These are phyloP conservation scores for Epinephelus lanceolatus DNA, from an alignment of 2,113 vertebrate genomes.

Conservation along the genomic window DNA sequence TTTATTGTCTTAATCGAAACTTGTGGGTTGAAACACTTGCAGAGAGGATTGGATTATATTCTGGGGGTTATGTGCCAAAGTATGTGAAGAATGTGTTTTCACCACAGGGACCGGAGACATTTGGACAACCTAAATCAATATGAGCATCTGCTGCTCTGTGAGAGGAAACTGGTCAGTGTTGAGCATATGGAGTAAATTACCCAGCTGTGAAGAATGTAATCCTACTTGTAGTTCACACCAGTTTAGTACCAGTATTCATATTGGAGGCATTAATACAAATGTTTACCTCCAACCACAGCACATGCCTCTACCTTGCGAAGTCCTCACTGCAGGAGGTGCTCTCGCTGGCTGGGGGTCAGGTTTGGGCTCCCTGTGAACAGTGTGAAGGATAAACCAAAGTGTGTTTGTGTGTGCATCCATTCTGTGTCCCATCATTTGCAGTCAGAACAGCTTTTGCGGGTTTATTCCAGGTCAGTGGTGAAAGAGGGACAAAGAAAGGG, in stretches of 20 bases:
- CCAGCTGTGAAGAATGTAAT: not conserved
- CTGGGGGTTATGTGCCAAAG: constrained; percentile 34
- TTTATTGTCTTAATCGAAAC: not conserved
- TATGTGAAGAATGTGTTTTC: constrained; percentile 63
- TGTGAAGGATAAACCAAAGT: not conserved
- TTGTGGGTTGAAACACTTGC: constrained; percentile 33
- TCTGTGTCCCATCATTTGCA: constrained; percentile 54
- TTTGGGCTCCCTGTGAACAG: constrained; percentile 28
- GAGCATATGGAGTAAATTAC: not conserved
- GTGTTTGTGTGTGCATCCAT: constrained; percentile 36
- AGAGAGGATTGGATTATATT: constrained; percentile 59
- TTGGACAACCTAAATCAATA: constrained; percentile 3
- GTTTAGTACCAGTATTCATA: not conserved
- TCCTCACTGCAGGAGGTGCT: constrained; percentile 23
- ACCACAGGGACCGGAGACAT: constrained; percentile 35
- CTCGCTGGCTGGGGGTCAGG: constrained; percentile 31
- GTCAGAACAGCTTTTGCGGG: constrained; percentile 45
- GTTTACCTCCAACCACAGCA: not conserved
- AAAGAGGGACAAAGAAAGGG: constrained; percentile 47
- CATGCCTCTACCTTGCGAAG: constrained; percentile 31
- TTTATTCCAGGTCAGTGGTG: constrained; percentile 58
- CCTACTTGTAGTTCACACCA: not conserved
- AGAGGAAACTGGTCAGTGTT: not conserved
- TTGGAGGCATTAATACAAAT: not conserved
- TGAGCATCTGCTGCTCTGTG: constrained; percentile 11